Evolutionary conservation across 2,113 vertebrate species (phyloP).

Genomic region (Albula glossodonta): DNA sequence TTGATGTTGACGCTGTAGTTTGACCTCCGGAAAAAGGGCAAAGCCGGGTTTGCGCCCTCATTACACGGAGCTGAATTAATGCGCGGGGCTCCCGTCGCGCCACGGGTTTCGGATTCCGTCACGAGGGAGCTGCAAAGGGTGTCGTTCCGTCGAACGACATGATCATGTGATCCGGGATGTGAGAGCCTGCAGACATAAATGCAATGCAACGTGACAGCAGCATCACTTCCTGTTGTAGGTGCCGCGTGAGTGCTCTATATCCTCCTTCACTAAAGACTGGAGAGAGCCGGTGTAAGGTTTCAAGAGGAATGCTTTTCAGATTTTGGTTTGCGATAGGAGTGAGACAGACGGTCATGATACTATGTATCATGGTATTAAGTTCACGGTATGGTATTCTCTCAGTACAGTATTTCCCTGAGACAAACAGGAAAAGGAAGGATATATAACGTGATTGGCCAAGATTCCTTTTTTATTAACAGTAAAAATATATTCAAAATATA

Average conservation of each 20-base stretch:
- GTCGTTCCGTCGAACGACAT: not conserved
- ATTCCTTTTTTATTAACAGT: too few relatives aligned
- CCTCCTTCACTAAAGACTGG: not conserved
- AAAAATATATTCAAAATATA: too few relatives aligned
- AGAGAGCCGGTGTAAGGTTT: not conserved
- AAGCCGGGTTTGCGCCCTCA: slow-evolving; percentile 31
- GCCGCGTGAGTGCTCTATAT: not conserved
- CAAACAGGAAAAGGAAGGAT: too few relatives aligned
- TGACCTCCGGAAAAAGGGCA: slow-evolving; percentile 35
- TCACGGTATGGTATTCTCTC: too few relatives aligned
- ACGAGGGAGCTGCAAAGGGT: not conserved
- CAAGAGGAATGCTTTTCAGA: not conserved
- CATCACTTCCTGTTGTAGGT: not conserved
- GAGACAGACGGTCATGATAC: too few relatives aligned
- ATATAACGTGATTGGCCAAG: too few relatives aligned
- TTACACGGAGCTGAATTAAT: slow-evolving; percentile 28
- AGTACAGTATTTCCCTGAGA: too few relatives aligned
- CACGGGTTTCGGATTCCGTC: slow-evolving; percentile 16
- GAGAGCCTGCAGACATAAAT: not conserved
- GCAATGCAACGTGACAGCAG: not conserved
- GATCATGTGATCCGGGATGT: not conserved
- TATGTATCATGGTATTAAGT: too few relatives aligned
- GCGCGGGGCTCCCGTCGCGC: not conserved
- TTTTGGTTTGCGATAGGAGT: not conserved
- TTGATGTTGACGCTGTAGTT: slow-evolving; percentile 53